Base-by-base conservation (phyloP, 1,140 invertebrate genomes). In the Pseudobourletiella spinata region DNA sequence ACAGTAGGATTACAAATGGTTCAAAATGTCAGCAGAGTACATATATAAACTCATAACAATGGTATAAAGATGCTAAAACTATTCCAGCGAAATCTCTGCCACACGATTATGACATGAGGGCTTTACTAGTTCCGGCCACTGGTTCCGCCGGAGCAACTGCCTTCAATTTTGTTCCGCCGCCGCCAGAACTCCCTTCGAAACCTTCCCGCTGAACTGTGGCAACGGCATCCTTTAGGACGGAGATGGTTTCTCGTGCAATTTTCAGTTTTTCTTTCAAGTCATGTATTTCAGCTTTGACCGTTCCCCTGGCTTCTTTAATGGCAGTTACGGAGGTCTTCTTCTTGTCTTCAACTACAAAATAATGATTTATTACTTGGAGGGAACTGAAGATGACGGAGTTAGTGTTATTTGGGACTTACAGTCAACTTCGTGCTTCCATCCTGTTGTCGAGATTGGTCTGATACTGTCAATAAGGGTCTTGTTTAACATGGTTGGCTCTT, bases 401-500 rank as follows among this genome's bases (percentile, higher is more conserved):
- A 48, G 11, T 11, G 11, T 48, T n/a, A n/a, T n/a, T n/a, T n/a
- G n/a, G n/a, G n/a, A 81, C 84, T 85, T 82, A 95, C 91, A 96
- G 76, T 96, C 87, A 58, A 88, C 92, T 72, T 95, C 89, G 75
- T 95, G 91, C 62, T 81, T 84, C 83, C 88, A 91, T 25, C 80
- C 72, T 28, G 84, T 84, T 56, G 85, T 77, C 1, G 86, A 85
- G 6, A 91, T 75, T 46, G 84, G 86, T 72, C 87, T 86, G 0
- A 85, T 83, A 64, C 80, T 86, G 56, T 82, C 86, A 1, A 98
- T 75, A 25, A 93, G 78, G 73, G 92, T 88, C 70, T 95, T 89
- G 91, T 97, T 96, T 52, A 89, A 79, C 50, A 87, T 84, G 2
- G 92, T 94, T 11, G 95, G 95, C 73, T 98, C 95, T 68, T 83